Base-by-base conservation (phyloP, 1,140 invertebrate genomes). In the Eubasilissa regina region DNA sequence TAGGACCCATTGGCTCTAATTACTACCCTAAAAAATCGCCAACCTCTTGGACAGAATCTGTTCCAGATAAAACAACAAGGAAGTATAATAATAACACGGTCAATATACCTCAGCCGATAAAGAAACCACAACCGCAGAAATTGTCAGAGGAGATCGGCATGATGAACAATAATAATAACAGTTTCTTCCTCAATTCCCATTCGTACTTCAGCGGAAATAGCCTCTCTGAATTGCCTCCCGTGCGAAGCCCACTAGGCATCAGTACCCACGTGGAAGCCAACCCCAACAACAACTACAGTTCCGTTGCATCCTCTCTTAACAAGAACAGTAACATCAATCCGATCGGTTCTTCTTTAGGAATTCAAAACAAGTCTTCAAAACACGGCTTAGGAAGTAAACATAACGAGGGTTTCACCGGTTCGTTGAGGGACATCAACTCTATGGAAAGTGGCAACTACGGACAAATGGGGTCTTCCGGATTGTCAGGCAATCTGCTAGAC, bases 1-100 rank as follows among this genome's bases (percentile, higher is more conserved):
- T 83, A 8, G 82, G 82, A 51, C 82, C 82, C 0, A 83, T 83
- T 12, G 82, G 82, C 4, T 82, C 80, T 17, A 81, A 81, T 35
- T 82, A 45, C 53, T 81, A 76, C 53, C 47, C 48, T 1, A 83
- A 80, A 53, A 83, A 80, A 79, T 75, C 62, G 7, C 56, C 77
- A 15, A 75, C 74, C 15, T 43, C 45, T n/a, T 80, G 81, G 78
- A 60, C 62, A 21, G 81, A 82, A 19, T 58, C 78, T 12, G 10
- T 53, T 0, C 43, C 74, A 0, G 81, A 83, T n/a, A 83, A 78
- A 47, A 53, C 77, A 15, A 15, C 15, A 0, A 60, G 72, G 17
- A 79, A 76, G 25, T 79, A 74, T 25, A 47, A 25, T 45, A 53
- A 58, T 44, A 45, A 64, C 12, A 43, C 15, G 7, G 55, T 58